Conservation (phyloP, 2,888 invertebrate species). For the Erebia ligea region DNA sequence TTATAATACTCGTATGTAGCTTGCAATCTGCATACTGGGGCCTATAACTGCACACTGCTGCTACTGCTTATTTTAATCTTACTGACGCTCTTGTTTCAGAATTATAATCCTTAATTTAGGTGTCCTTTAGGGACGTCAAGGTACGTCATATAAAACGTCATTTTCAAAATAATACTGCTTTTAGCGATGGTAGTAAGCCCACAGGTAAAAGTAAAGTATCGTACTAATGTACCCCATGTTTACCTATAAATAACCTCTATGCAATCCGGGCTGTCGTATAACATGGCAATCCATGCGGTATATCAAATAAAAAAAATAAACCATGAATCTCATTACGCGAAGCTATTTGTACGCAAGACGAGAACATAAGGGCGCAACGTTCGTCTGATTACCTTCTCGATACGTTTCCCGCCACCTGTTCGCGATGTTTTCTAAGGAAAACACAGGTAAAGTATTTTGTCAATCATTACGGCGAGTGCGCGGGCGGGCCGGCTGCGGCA, state of each 20-base stretch:
- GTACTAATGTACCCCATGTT: neutral
- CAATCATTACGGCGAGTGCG: constrained; percentile 67
- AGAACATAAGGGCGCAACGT: constrained; percentile 9
- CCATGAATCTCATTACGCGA: constrained; percentile 9
- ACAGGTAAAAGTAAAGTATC: no score
- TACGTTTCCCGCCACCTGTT: constrained; percentile 49
- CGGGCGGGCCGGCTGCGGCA: constrained; percentile 45
- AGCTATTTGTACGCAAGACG: neutral
- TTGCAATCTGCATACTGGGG: no score
- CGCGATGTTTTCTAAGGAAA: constrained; percentile 57
- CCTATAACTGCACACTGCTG: no score
- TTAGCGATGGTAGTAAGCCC: no score
- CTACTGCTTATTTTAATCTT: no score
- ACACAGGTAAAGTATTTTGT: constrained; percentile 75
- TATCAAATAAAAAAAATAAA: constrained; percentile 8
- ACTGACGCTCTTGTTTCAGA: no score
- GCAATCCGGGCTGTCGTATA: neutral
- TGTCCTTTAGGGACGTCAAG: no score
- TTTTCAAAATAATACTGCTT: no score
- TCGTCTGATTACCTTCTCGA: constrained; percentile 30
- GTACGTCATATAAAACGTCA: no score
- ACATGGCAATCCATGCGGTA: constrained; percentile 8
- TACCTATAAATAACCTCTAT: neutral
- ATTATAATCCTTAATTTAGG: no score
- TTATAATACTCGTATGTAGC: no score